Evolutionary conservation across 2,797 vertebrate genomes (phyloP).

Genomic region (Catamblyrhynchus diadema): DNA sequence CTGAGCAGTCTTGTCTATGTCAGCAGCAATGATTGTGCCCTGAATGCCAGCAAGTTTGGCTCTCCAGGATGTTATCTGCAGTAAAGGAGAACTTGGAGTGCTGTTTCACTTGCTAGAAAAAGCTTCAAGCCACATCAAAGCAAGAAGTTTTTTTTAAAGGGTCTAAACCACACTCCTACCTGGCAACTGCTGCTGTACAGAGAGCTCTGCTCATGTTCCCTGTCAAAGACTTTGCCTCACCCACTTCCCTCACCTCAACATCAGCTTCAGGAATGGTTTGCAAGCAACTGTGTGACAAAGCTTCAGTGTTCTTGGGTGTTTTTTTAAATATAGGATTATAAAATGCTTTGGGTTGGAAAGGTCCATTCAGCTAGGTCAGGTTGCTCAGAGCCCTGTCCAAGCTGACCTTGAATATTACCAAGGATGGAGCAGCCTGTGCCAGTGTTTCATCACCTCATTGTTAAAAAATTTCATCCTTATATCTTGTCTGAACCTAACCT

Average conservation of each 20-base stretch:
- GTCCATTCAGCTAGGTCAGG: background rate
- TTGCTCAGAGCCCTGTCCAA: background rate
- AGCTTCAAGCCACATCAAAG: background rate
- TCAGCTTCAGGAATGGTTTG: background rate
- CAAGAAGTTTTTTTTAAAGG: background rate
- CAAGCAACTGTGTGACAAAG: background rate
- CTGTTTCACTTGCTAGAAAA: background rate
- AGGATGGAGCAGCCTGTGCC: background rate
- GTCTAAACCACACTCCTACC: background rate
- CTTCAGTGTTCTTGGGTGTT: background rate
- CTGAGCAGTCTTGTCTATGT: background rate
- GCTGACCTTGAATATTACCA: background rate
- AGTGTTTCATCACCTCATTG: accelerated
- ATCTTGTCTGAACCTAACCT: background rate
- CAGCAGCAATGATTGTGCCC: background rate
- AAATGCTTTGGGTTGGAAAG: background rate
- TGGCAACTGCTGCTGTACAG: background rate
- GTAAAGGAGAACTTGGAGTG: background rate
- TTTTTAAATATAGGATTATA: too few relatives aligned
- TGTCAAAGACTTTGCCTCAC: background rate
- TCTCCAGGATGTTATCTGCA: background rate
- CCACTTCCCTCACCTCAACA: background rate
- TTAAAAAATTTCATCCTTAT: background rate
- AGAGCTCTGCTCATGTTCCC: background rate
- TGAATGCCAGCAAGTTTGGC: background rate